Evolutionary conservation across 2,113 vertebrate species (phyloP).

Genomic region (Leptobrachium ailaonicum): DNA sequence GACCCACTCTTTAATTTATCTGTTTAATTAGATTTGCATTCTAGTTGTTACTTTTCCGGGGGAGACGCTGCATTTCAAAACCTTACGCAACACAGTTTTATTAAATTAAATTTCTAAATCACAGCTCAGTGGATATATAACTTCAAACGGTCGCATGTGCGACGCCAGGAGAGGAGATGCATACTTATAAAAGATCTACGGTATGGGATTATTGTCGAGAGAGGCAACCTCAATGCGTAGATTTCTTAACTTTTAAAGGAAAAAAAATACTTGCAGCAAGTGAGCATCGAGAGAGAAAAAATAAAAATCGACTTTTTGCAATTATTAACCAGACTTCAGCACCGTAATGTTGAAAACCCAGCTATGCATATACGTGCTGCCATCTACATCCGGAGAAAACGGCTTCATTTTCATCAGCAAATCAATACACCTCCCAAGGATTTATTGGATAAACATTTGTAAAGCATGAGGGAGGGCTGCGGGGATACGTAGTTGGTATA

Average conservation of each 20-base stretch:
- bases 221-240: neutral
- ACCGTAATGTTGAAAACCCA: neutral
- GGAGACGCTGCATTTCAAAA: neutral
- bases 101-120: constrained; percentile 38
- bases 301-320: constrained; percentile 21
- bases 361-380: constrained; percentile 42
- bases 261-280: neutral
- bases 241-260: neutral
- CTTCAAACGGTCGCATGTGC: too few relatives aligned
- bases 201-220: neutral
- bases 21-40: constrained; percentile 38
- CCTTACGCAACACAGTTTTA: constrained; percentile 9
- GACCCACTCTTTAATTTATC: constrained; percentile 37
- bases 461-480: constrained; percentile 26
- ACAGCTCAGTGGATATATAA: constrained; percentile 1
- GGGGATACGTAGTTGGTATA: constrained; percentile 27
- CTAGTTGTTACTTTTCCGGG: constrained; percentile 2
- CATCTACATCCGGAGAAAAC: constrained; percentile 44
- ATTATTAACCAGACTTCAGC: constrained; percentile 31
- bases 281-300: neutral
- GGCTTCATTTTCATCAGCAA: constrained; percentile 43
- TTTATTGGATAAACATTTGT: constrained; percentile 49
- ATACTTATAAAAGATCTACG: constrained; percentile 8
- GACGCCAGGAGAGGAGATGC: neutral
- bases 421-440: constrained; percentile 47